These are phyloP conservation scores for Protomyctophum bolini DNA, from an alignment of 2,113 vertebrate genomes.

Conservation along the genomic window DNA sequence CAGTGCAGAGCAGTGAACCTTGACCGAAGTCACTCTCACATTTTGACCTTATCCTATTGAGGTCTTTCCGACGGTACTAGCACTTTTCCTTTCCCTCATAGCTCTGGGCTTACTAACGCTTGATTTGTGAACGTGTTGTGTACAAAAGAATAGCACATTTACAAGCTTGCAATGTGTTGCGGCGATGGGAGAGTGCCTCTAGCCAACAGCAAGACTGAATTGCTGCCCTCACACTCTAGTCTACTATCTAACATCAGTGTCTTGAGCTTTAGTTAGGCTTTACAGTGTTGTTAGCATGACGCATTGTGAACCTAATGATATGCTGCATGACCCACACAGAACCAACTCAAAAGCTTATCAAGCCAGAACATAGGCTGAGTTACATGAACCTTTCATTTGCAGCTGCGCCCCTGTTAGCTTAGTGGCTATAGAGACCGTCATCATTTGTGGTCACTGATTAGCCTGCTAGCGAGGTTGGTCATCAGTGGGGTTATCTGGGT, in stretches of 20 bases:
- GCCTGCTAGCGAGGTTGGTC: slow-evolving; percentile 2
- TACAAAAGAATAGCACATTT: too few relatives aligned
- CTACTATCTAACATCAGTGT: too few relatives aligned
- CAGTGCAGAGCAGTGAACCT: neutral
- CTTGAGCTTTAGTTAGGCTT: too few relatives aligned
- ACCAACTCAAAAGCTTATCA: too few relatives aligned
- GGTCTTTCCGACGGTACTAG: neutral
- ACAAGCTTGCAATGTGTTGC: too few relatives aligned
- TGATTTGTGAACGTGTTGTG: too few relatives aligned
- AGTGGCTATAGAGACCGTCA: neutral
- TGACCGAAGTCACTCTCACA: neutral
- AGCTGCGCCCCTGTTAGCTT: neutral
- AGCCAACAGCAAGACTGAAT: too few relatives aligned
- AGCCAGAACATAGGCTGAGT: neutral
- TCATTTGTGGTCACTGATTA: slow-evolving; percentile 11
- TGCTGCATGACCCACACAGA: too few relatives aligned
- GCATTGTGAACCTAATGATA: too few relatives aligned
- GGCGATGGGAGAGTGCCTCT: too few relatives aligned
- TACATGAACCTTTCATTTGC: slow-evolving; percentile 17
- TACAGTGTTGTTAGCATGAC: too few relatives aligned
- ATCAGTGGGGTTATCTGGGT: slow-evolving; percentile 6
- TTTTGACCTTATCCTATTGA: neutral
- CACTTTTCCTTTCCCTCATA: neutral
- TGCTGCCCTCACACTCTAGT: too few relatives aligned
- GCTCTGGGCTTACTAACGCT: neutral